Evolutionary conservation across 2,797 vertebrate genomes (phyloP), one percentile per base, ranked within the genome.

Genomic region (Coregonus ussuriensis): DNA sequence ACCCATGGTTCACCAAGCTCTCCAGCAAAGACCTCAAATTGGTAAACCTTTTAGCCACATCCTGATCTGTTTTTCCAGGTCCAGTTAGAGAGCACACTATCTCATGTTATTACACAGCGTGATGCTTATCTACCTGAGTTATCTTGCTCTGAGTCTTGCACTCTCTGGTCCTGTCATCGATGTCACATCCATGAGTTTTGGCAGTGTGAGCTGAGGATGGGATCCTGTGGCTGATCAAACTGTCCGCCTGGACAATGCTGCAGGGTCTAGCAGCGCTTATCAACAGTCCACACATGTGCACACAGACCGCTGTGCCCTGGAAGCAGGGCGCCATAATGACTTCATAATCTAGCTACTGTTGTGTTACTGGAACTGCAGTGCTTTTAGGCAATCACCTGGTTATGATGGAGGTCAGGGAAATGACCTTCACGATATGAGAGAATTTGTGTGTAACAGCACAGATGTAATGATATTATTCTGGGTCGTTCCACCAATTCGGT

Each of bases 1-100:
- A 97, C 89, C 93, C 94, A 72, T 98, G 97, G 97, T 99, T 99
- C 85, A 97, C 92, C 69, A 91, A 92, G 77, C 93, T 98, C 85
- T 93, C 85, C 91, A 94, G 95, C 87, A 96, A 94, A 88, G 97
- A 97, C 77, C 91, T 96, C 89, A 96, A 93, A 89, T 92, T 98
- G 96, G 97, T 98, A 93, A 84, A 91, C 78, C 78, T 18, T 21
- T 15, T 9, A 21, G 13, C 66, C 21, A 62, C 59, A 62, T 25
- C n/a, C 59, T 62, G 59, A 6, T 59, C n/a, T 59, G 41, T 7
- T 18, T 69, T n/a, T 37, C 29, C 15, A 9, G 3, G 18, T 47
- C 76, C 54, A n/a, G 54, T 59, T 59, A 18, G n/a, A 59, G 18
- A 59, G 54, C 54, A 18, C n/a, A n/a, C 54, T 59, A 59, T n/a